Evolutionary conservation across 1,140 invertebrate species (phyloP), one percentile per base, ranked within the genome.

Genomic region (Catajapyx aquilonaris): DNA sequence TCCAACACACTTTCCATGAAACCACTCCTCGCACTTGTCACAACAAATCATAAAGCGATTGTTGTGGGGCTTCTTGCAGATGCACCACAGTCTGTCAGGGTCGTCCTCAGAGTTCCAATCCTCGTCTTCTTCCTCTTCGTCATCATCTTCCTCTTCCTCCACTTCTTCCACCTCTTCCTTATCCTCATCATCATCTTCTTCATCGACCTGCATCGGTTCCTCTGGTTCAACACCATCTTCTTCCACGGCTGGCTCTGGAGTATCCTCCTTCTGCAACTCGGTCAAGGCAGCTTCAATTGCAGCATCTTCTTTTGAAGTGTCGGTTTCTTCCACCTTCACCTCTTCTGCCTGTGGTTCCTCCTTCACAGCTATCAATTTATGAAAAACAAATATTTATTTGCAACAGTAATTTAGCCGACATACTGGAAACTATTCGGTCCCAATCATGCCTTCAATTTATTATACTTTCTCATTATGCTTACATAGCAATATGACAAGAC

Each of bases 1-100:
- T 41, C 84, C 83, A 4, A 95, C 88, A 62, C 88, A 95, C 49
- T 80, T 85, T 5, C 90, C 90, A 57, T 96, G 91, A 52, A 86
- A 96, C 90, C 90, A 96, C 49, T 94, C 86, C 54, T 91, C 80
- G 57, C 90, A 96, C 1, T 70, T 68, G 56, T 96, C 91, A 55
- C 91, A 96, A 52, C 85, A 88, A 50, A 96, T 95, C 91, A 96
- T 96, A 54, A 95, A 95, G 20, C 86, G 68, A 59, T 93, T 90
- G 48, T 90, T 87, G 54, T 95, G 86, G 1, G 88, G 90, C 49
- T 87, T 80, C 48, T 79, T 75, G 53, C 90, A 96, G 49, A 94
- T 81, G 56, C 90, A 96, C 86, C 88, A 95, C 17, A 94, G 60
- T 57, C 81, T 77, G 45, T 88, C 74, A 3, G 87, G 87, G 67